Evolutionary conservation across 2,888 invertebrate genomes (phyloP).

Genomic region (Leptogaster cylindrica): DNA sequence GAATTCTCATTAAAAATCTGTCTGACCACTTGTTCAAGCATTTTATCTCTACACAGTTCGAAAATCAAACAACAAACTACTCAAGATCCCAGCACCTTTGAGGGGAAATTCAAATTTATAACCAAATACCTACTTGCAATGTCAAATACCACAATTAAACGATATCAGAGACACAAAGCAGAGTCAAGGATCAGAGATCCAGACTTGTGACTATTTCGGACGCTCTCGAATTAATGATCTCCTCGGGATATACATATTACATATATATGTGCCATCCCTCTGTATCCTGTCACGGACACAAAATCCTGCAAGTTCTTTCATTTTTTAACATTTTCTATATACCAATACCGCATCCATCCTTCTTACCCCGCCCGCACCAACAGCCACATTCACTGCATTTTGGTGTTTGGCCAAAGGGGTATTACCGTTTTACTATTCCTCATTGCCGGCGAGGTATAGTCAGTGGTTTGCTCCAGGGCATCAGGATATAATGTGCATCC

Average conservation of each 20-base stretch:
- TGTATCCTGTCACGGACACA: not conserved
- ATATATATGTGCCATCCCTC: not conserved
- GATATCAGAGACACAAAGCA: not conserved
- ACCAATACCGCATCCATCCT: not conserved
- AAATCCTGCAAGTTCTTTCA: not conserved
- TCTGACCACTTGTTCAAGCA: too few species aligned
- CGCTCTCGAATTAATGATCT: conserved; percentile 20
- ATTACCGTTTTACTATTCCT: too few species aligned
- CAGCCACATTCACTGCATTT: too few species aligned
- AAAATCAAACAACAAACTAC: too few species aligned
- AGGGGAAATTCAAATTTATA: conserved; percentile 20
- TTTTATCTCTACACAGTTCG: too few species aligned
- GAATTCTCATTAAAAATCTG: too few species aligned
- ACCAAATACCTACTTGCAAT: not conserved
- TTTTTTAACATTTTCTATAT: not conserved
- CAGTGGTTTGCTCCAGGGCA: too few species aligned
- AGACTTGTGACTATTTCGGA: not conserved
- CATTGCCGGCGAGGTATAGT: too few species aligned
- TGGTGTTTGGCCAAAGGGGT: too few species aligned
- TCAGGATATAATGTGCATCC: not conserved
- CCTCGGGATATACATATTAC: not conserved
- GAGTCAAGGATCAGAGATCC: not conserved
- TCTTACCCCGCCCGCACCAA: too few species aligned
- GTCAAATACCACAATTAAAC: conserved; percentile 34
- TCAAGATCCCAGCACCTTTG: not conserved